phyloP scores from a whole-genome alignment of 2,797 vertebrate species.

The Arrhamphus sclerolepis region DNA sequence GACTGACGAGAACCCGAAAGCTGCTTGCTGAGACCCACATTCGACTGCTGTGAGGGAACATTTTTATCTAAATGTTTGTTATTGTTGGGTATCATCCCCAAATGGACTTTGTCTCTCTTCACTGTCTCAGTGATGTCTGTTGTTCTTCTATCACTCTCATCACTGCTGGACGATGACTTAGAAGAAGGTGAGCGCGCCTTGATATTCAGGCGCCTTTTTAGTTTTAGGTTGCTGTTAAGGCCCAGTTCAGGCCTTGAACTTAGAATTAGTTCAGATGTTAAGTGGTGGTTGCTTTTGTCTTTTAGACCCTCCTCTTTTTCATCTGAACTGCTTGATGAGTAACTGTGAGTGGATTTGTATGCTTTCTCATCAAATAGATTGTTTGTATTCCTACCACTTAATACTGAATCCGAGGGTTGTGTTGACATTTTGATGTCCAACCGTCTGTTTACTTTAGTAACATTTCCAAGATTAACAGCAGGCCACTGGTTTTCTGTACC shows the following conservation, averaged over 20 bases:
- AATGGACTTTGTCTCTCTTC: too few relatives aligned
- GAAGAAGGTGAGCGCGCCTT: not conserved
- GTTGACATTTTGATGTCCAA: slow-evolving; percentile 24
- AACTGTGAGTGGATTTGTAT: not conserved
- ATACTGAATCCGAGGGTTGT: slow-evolving; percentile 1
- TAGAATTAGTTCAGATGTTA: too few relatives aligned
- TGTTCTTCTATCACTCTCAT: slow-evolving; percentile 5
- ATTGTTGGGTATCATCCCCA: not conserved
- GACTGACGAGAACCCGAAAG: slow-evolving; percentile 4
- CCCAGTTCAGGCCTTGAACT: too few relatives aligned
- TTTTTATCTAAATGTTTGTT: slow-evolving; percentile 53
- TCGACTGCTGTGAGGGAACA: slow-evolving; percentile 9
- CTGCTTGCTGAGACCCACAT: not conserved
- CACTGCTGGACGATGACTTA: slow-evolving; percentile 11
- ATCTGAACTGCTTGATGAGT: too few relatives aligned
- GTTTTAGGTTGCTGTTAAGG: accelerated
- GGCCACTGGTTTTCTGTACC: not conserved
- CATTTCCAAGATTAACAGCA: not conserved
- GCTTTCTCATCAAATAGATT: too few relatives aligned
- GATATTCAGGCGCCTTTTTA: slow-evolving; percentile 20
- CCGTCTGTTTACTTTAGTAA: not conserved
- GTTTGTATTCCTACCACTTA: not conserved
- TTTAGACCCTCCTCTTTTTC: too few relatives aligned
- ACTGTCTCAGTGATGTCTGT: not conserved
- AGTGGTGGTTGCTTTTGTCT: too few relatives aligned